These are phyloP conservation scores for Olivierus martensii DNA, from an alignment of 1,140 invertebrate genomes.

Conservation along the genomic window DNA sequence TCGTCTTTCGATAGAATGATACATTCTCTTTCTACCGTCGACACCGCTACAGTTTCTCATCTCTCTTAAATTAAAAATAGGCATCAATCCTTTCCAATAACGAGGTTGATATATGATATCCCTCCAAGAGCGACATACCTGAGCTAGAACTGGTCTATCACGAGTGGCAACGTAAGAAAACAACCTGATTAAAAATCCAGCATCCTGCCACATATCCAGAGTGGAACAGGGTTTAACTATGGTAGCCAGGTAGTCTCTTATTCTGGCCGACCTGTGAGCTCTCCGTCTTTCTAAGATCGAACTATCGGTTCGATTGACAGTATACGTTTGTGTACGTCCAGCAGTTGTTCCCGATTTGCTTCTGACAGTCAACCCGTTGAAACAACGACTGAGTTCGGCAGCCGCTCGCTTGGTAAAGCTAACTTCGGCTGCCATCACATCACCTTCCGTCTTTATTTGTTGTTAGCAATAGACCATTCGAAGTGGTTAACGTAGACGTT, in stretches of 20 bases:
- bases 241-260: too few relatives aligned
- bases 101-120: conserved; percentile 68
- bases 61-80: conserved; percentile 67
- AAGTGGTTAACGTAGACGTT: too few relatives aligned
- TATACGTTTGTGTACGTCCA: neutral
- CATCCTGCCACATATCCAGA: conserved; percentile 59
- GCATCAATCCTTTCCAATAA: conserved; percentile 68
- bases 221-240: conserved; percentile 4
- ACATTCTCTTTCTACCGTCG: conserved; percentile 1
- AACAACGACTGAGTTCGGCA: conserved; percentile 68
- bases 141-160: conserved; percentile 59
- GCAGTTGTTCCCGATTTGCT: neutral
- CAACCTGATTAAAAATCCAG: conserved; percentile 64
- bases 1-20: conserved; percentile 46
- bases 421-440: conserved; percentile 21
- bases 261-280: too few relatives aligned
- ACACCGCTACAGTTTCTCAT: conserved; percentile 27
- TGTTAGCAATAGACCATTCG: too few relatives aligned
- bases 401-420: conserved; percentile 54
- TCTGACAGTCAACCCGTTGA: conserved; percentile 59
- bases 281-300: neutral
- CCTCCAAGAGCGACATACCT: conserved; percentile 64
- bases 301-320: neutral
- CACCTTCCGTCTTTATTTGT: neutral
- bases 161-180: conserved; percentile 68